Conservation (phyloP, 2,797 vertebrate species). For the Limnodromus scolopaceus region DNA sequence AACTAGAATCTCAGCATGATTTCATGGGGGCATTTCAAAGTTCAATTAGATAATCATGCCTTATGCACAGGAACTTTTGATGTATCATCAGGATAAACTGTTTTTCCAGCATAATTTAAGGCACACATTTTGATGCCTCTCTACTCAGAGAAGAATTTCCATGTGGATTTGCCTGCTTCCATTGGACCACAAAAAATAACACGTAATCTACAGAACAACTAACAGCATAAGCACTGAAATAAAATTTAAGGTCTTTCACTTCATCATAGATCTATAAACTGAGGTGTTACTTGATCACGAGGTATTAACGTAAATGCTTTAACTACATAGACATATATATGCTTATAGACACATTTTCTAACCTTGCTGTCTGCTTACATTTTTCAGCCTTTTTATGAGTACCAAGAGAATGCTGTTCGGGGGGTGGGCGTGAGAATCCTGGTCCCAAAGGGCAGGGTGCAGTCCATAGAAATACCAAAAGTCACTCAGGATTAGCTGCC, state of each 20-base stretch:
- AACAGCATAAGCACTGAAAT: background rate
- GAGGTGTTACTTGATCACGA: background rate
- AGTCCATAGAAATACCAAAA: background rate
- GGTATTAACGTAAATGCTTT: background rate
- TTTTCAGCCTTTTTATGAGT: background rate
- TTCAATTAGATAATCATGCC: background rate
- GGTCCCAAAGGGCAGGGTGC: background rate
- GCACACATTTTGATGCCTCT: background rate
- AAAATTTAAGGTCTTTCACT: background rate
- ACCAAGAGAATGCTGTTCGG: background rate
- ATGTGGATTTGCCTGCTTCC: background rate
- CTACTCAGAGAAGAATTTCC: background rate
- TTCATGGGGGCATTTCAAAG: background rate
- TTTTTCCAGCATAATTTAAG: background rate
- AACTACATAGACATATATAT: background rate
- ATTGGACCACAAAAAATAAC: background rate
- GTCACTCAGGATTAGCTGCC: background rate
- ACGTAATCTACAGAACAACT: background rate
- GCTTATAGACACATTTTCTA: background rate
- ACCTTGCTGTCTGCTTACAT: background rate
- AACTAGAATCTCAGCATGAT: background rate
- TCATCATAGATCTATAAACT: background rate
- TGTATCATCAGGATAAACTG: background rate
- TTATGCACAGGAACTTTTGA: background rate
- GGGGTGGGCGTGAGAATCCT: background rate